Conservation (phyloP, 2,888 invertebrate species). For the Eurois occulta region DNA sequence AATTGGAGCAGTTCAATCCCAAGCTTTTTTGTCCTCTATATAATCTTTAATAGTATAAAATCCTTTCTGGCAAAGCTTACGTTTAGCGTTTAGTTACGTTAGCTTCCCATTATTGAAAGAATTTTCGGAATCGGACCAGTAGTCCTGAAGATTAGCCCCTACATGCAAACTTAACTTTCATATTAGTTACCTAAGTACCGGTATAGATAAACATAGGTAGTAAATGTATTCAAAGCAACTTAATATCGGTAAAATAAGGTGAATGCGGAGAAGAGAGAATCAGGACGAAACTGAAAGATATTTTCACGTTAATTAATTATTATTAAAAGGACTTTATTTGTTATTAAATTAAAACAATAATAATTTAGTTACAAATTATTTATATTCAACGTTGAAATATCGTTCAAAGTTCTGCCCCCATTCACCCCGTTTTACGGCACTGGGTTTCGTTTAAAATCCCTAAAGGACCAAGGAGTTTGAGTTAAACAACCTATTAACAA, state of each 20-base stretch:
- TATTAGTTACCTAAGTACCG: too few species aligned
- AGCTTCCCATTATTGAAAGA: too few species aligned
- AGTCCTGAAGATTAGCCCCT: too few species aligned
- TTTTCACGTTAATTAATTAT: not conserved
- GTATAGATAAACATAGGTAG: too few species aligned
- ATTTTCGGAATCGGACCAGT: too few species aligned
- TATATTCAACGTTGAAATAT: not conserved
- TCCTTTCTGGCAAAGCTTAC: too few species aligned
- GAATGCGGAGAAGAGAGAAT: not conserved
- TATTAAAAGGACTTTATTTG: not conserved
- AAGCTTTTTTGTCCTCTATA: too few species aligned
- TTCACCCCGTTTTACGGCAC: not conserved
- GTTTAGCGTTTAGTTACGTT: too few species aligned
- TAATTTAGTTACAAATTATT: not conserved
- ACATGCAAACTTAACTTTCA: too few species aligned
- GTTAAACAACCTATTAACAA: conserved; percentile 11
- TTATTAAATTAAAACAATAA: not conserved
- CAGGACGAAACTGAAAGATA: not conserved
- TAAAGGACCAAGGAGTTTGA: not conserved
- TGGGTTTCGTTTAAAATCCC: conserved; percentile 20
- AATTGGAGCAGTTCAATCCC: too few species aligned
- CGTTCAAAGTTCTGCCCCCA: not conserved
- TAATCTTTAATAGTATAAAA: too few species aligned
- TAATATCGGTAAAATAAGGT: not conserved
- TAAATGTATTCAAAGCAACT: too few species aligned